Evolutionary conservation across 2,888 invertebrate species (phyloP).

Genomic region (Sphaeridia pumilis): DNA sequence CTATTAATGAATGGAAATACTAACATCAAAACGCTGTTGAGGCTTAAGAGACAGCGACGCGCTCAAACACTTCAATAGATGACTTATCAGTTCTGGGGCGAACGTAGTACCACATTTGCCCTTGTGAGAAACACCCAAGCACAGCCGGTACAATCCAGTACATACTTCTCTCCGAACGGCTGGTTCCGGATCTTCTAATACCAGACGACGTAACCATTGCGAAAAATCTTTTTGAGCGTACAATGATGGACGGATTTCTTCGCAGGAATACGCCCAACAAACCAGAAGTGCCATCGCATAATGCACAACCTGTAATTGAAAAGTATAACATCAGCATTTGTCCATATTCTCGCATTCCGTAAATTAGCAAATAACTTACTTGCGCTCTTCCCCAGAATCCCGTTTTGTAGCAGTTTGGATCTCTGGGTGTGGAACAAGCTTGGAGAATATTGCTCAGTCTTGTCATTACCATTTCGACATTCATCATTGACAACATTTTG

Average conservation of each 20-base stretch:
- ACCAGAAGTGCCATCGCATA: slow-evolving; percentile 85
- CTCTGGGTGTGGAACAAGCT: slow-evolving; percentile 68
- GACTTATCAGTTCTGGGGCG: slow-evolving; percentile 58
- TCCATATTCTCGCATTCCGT: not conserved
- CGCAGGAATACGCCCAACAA: slow-evolving; percentile 81
- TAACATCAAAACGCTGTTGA: slow-evolving; percentile 43
- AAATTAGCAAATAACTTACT: slow-evolving; percentile 40
- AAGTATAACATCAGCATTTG: not conserved
- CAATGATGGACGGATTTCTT: slow-evolving; percentile 60
- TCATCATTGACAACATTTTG: slow-evolving; percentile 67
- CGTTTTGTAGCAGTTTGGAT: slow-evolving; percentile 75
- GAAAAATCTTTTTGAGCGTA: slow-evolving; percentile 60
- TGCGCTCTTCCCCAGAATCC: slow-evolving; percentile 88
- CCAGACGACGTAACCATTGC: slow-evolving; percentile 67
- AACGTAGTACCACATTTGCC: slow-evolving; percentile 40
- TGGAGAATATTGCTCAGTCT: slow-evolving; percentile 75
- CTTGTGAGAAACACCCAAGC: slow-evolving; percentile 50
- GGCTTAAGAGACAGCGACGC: slow-evolving; percentile 77
- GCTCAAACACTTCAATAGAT: slow-evolving; percentile 65
- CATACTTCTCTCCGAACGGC: slow-evolving; percentile 82
- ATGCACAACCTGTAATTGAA: slow-evolving; percentile 56
- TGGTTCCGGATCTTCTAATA: slow-evolving; percentile 86
- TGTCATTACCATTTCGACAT: slow-evolving; percentile 67
- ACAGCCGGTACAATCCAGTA: slow-evolving; percentile 79
- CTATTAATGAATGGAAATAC: too few species aligned